These are phyloP conservation scores for Selene dorsalis DNA, from an alignment of 2,797 vertebrate species.

Conservation along the genomic window DNA sequence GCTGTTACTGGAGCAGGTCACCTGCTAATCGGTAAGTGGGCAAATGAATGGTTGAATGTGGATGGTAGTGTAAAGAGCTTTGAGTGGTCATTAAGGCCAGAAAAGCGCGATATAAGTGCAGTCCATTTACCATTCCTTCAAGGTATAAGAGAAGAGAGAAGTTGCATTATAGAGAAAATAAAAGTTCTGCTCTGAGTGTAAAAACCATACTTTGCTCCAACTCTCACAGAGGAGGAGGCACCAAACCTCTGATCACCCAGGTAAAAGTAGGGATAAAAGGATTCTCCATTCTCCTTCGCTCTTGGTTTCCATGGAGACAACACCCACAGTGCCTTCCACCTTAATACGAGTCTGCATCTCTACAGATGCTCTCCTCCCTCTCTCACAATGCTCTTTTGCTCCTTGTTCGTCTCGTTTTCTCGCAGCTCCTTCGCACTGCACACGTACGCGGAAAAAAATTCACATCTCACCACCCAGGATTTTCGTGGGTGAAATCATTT, in stretches of 20 bases:
- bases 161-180: slow-evolving; percentile 1
- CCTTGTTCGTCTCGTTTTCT: slow-evolving; percentile 25
- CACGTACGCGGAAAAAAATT: slow-evolving; percentile 5
- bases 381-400: slow-evolving; percentile 35
- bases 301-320: slow-evolving; percentile 73
- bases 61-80: too few species aligned
- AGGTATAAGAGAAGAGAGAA: slow-evolving; percentile 3
- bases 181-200: slow-evolving; percentile 14
- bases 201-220: slow-evolving; percentile 35
- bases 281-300: slow-evolving; percentile 55
- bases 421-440: background rate
- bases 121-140: background rate
- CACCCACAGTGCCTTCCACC: slow-evolving; percentile 55
- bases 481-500: slow-evolving; percentile 16
- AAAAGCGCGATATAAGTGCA: too few species aligned
- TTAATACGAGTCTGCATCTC: slow-evolving; percentile 42
- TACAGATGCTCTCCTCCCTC: slow-evolving; percentile 37
- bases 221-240: slow-evolving; percentile 23
- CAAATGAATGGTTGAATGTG: too few species aligned
- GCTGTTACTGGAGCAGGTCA: too few species aligned
- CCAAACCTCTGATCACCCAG: slow-evolving; percentile 64
- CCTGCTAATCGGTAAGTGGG: too few species aligned
- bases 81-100: too few species aligned
- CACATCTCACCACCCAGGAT: slow-evolving; percentile 5
- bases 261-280: slow-evolving; percentile 66